Evolutionary conservation across 2,888 invertebrate species (phyloP).

Genomic region (Ernsta delagoae): DNA sequence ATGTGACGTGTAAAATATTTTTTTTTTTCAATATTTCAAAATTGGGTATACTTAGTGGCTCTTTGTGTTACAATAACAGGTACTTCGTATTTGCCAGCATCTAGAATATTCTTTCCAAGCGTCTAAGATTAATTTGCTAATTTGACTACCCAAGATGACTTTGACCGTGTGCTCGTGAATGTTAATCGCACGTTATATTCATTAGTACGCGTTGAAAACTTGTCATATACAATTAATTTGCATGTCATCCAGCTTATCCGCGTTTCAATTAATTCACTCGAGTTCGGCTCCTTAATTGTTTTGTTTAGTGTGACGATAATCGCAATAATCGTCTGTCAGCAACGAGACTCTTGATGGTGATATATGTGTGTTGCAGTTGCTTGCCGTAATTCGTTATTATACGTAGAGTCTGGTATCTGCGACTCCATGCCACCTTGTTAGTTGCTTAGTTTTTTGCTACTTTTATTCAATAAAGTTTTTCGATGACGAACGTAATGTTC

Average conservation of each 20-base stretch:
- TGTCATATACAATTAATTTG: conserved; percentile 35
- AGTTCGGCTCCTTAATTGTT: conserved; percentile 53
- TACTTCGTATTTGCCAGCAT: too few species aligned
- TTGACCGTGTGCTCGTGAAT: conserved; percentile 1
- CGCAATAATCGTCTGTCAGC: conserved; percentile 46
- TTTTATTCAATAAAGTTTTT: too few species aligned
- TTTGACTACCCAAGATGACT: conserved; percentile 3
- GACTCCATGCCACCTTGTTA: neutral
- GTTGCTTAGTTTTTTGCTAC: too few species aligned
- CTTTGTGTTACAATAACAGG: too few species aligned
- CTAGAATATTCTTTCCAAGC: too few species aligned
- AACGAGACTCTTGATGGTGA: conserved; percentile 23
- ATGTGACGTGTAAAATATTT: too few species aligned
- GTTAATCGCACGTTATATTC: conserved; percentile 6
- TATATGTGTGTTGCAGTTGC: conserved; percentile 22
- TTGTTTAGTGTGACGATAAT: conserved; percentile 56
- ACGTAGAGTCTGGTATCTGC: neutral
- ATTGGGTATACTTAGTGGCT: too few species aligned
- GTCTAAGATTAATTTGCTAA: neutral
- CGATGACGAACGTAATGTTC: too few species aligned
- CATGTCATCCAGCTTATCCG: conserved; percentile 36
- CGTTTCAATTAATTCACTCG: conserved; percentile 57
- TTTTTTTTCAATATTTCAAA: too few species aligned
- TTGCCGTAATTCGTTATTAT: neutral
- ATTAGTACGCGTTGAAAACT: conserved; percentile 20